A percentile compares a stretch with the other conserved stretches of the same genome.
Conservation (phyloP, 1,140 invertebrate species). For the Centruroides sculpturatus region DNA sequence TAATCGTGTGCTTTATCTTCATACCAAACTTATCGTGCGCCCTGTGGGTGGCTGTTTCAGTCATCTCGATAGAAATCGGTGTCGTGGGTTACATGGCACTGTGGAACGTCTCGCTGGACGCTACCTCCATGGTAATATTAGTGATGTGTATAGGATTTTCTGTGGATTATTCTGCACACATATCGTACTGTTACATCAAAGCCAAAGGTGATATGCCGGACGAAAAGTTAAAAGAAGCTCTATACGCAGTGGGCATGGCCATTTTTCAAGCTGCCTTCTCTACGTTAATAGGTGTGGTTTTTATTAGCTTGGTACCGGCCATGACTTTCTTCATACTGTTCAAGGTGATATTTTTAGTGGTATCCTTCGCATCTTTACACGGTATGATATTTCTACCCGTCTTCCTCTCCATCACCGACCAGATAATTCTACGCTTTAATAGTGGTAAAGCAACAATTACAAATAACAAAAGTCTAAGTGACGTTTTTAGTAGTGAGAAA, state of each 20-base stretch:
- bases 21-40: conserved; percentile 87
- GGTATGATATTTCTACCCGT: conserved; percentile 82
- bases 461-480: too few relatives aligned
- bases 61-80: conserved; percentile 87
- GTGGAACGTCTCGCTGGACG: conserved; percentile 87
- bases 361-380: conserved; percentile 84
- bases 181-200: conserved; percentile 90
- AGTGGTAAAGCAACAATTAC: too few relatives aligned
- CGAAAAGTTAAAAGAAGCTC: conserved; percentile 66
- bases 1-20: conserved; percentile 86
- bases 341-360: conserved; percentile 92
- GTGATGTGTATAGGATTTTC: conserved; percentile 98
- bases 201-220: conserved; percentile 33
- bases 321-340: conserved; percentile 76
- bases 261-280: conserved; percentile 89
- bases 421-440: too few relatives aligned
- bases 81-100: conserved; percentile 91
- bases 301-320: conserved; percentile 60
- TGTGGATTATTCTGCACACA: conserved; percentile 92
- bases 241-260: conserved; percentile 77
- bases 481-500: too few relatives aligned
- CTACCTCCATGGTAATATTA: conserved; percentile 95
- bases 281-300: conserved; percentile 76
- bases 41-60: conserved; percentile 86
- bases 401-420: conserved; percentile 49